A percentile compares a stretch with the other conserved stretches of the same genome.
Evolutionary conservation across 2,797 vertebrate genomes (phyloP).

Genomic region (Nasua narica): DNA sequence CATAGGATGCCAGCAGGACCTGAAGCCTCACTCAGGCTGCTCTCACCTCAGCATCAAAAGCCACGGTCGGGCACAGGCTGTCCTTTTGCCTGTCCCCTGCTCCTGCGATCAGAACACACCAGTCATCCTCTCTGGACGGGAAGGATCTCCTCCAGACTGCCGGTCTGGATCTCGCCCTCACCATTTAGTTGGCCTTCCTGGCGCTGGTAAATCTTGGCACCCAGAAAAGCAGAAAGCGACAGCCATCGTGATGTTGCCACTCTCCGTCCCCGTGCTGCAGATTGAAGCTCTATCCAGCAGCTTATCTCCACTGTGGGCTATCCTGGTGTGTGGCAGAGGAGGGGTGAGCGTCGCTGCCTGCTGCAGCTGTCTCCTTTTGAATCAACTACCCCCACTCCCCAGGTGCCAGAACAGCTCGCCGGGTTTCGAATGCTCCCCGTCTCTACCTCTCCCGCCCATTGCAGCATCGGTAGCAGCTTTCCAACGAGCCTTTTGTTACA

Average conservation of each 20-base stretch:
- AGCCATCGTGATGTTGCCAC: background rate
- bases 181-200: background rate
- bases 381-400: slow-evolving; percentile 49
- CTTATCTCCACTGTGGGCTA: slow-evolving; percentile 49
- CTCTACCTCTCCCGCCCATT: background rate
- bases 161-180: background rate
- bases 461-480: slow-evolving; percentile 52
- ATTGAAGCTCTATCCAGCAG: background rate
- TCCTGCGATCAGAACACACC: background rate
- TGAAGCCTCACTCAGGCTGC: background rate
- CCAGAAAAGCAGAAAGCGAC: background rate
- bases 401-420: slow-evolving; percentile 58
- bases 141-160: background rate
- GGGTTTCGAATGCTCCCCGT: slow-evolving; percentile 16
- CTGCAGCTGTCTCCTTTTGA: slow-evolving; percentile 74
- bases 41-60: background rate
- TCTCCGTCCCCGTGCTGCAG: slow-evolving; percentile 23
- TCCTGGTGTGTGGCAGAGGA: slow-evolving; percentile 28
- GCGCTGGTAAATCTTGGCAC: background rate
- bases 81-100: background rate
- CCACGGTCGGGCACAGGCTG: background rate
- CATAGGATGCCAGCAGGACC: background rate
- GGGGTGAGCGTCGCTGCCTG: slow-evolving; percentile 27
- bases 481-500: slow-evolving; percentile 76
- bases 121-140: background rate